phyloP scores from a whole-genome alignment of 1,140 invertebrate genomes.

The Plutomurus gul region DNA sequence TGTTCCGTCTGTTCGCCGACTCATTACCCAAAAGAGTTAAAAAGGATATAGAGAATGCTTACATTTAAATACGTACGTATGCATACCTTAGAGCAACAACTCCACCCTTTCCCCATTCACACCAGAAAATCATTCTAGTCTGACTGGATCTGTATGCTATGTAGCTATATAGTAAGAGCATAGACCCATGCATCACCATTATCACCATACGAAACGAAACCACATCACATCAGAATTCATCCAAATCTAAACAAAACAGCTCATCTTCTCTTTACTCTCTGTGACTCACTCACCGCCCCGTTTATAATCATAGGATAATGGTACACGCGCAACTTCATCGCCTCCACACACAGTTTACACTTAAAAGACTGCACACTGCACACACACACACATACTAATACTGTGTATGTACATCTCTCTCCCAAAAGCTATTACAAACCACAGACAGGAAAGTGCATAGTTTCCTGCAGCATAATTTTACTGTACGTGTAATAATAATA shows the following conservation, averaged over 20 bases:
- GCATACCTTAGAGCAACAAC: not conserved
- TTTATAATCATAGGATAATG: not conserved
- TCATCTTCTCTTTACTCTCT: not conserved
- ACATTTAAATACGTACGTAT: not conserved
- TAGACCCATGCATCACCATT: not conserved
- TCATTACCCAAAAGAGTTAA: not conserved
- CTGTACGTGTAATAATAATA: no score
- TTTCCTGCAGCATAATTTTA: no score
- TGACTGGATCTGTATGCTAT: no score
- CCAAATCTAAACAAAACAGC: constrained; percentile 15
- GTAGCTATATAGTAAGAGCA: not conserved
- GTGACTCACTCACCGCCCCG: constrained; percentile 9
- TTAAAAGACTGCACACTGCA: no score
- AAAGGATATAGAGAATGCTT: not conserved
- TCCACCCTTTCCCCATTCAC: constrained; percentile 2
- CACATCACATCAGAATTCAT: constrained; percentile 16
- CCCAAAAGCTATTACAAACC: no score
- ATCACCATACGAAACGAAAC: not conserved
- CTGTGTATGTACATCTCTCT: no score
- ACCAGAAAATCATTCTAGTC: no score
- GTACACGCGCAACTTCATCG: not conserved
- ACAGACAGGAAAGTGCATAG: no score
- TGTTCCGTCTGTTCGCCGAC: not conserved
- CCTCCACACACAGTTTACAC: no score
- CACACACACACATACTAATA: no score